Base-by-base conservation (phyloP, 2,797 vertebrate genomes). In the Siniperca undulata region DNA sequence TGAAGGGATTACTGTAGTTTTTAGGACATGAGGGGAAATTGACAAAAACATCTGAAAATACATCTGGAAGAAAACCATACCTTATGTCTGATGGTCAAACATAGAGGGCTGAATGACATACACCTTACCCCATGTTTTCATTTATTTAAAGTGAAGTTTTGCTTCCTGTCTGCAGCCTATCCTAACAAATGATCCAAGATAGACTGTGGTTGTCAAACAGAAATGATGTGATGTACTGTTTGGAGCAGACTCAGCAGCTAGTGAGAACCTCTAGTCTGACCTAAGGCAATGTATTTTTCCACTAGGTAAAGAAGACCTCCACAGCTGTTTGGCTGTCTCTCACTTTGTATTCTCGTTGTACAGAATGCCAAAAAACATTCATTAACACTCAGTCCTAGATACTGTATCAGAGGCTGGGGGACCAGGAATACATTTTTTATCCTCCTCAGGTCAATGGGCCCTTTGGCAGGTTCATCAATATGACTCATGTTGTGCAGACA, bases 391-490 rank as follows among this genome's bases (percentile, higher is more conserved):
- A 48, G 56, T 30, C 20, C 59, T 84, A 69, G 80, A 56, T 59
- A 66, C 61, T 74, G 74, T 80, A 77, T 74, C 73, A 88, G 66
- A 81, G 55, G 40, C 62, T 53, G 44, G 60, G 27, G 24, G 40
- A 84, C 65, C 27, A 52, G 50, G 44, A 66, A 88, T 79, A 70
- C 2, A 85, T 52, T 24, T 80, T 71, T 82, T 71, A 79, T 76
- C 73, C 56, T 85, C 77, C 76, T 65, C 68, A 78, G 82, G 77
- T 84, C 71, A 84, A 87, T 77, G 80, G 77, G 69, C 44, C 77
- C 65, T 68, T 72, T 83, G 82, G 65, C 77, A 85, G 70, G 34
- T 80, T 40, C 65, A 80, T 89, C 77, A 86, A 76, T 88, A 80
- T 66, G 72, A 85, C 70, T 81, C 76, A 77, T 83, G 72, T 68